phyloP scores from a whole-genome alignment of 1,140 invertebrate genomes.

The Meloidogyne floridensis region DNA sequence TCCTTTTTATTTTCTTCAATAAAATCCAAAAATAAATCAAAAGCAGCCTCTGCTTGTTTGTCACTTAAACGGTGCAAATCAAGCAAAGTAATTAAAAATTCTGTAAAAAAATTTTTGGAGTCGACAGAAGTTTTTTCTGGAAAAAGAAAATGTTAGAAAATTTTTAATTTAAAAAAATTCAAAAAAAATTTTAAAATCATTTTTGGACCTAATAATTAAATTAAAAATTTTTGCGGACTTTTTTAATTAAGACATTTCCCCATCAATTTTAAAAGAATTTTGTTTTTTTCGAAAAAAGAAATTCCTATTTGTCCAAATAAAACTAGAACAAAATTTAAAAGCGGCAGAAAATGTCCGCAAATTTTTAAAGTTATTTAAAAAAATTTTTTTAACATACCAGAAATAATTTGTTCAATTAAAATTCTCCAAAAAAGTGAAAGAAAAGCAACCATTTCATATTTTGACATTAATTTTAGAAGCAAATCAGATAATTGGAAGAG shows the following conservation, averaged over 20 bases:
- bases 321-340: no score
- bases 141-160: neutral
- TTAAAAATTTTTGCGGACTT: no score
- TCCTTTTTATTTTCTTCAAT: neutral
- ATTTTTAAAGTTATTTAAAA: neutral
- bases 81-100: neutral
- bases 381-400: neutral
- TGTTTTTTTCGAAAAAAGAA: no score
- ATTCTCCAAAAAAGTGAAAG: slow-evolving; percentile 21
- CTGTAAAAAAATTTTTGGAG: neutral
- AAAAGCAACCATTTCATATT: slow-evolving; percentile 9
- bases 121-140: neutral
- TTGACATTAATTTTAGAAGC: slow-evolving; percentile 20
- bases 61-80: slow-evolving; percentile 11
- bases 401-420: slow-evolving; percentile 15
- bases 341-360: no score
- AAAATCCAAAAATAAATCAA: slow-evolving; percentile 13
- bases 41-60: slow-evolving; percentile 12
- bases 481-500: neutral
- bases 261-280: no score
- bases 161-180: neutral
- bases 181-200: slow-evolving; percentile 3
- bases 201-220: no score
- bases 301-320: no score
- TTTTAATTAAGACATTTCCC: no score